Evolutionary conservation across 2,113 vertebrate species (phyloP), one percentile per base, ranked within the genome.

Genomic region (Dipodomys ordii): DNA sequence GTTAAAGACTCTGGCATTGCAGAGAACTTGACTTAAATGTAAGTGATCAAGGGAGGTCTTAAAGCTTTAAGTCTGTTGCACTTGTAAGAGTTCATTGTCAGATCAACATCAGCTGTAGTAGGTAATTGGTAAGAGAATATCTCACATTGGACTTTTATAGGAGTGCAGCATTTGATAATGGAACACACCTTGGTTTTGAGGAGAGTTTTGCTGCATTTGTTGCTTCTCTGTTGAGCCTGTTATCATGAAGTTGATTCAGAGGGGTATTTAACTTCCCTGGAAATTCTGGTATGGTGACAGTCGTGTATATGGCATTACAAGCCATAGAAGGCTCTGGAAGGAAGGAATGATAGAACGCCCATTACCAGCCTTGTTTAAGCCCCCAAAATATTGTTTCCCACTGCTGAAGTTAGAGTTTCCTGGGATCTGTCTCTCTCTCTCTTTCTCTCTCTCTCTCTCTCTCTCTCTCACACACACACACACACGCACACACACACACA

Each of bases 261-360:
- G 93, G 92, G 3, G 98, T 83, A 7, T 28, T 7, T 7, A 98
- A 91, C 19, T 76, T 92, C 23, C 98, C 98, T 67, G 97, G 97
- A 86, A 98, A 98, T 25, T 92, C 94, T 87, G 98, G 98, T 95
- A 98, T 94, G 73, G 67, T 28, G 35, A 98, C 28, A 67, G 86
- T 97, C 98, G 98, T 95, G 28, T 98, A 97, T 15, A 98, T 98
- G 6, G 94, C 69, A 72, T 98, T 98, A 35, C 98, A 98, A 19
- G 16, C 19, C 35, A 96, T 96, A 57, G 84, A 76, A 67, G 97
- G 96, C 69, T 96, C 98, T 98, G 89, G 19, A 97, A 93, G 10
- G 68, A 20, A 60, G 90, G 90, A 81, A 16, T 0, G 6, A 83
- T 23, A 90, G 25, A n/a, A 86, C 27, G 16, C 8, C 20, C 20